Base-by-base conservation (phyloP, 2,797 vertebrate species). In the Spheniscus humboldti region DNA sequence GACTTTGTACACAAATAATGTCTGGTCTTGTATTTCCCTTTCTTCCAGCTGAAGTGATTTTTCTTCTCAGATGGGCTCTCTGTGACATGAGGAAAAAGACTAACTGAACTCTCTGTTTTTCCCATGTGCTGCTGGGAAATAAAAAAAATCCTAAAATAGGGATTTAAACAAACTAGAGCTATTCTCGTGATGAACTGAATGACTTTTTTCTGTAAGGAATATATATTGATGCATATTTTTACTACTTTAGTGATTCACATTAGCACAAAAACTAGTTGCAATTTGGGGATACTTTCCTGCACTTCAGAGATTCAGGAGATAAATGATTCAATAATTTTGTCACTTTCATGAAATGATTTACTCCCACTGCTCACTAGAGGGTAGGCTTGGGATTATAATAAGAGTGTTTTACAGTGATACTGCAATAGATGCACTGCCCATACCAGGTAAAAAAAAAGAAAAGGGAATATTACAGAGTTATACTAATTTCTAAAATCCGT, bases 361-460 rank as follows among this genome's bases (percentile, higher is more conserved):
- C 96, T 96, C 78, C n/a, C 41, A 50, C 56, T 95, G 96, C 94
- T 97, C 97, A 94, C 96, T 97, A 97, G 97, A 96, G 97, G 97
- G 97, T 96, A 95, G 96, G 35, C 96, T 97, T 97, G 97, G 93
- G 95, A 96, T 96, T 96, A 60, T 72, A 89, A 77, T 86, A 68
- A 45, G 63, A 77, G 13, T 41, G 8, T 88, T 87, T 71, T 71
- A 47, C 62, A 79, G 43, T 25, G 41, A 16, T 90, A 47, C 20
- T 75, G 68, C 87, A 53, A 45, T 37, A 67, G 53, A 67, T 80
- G 62, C 67, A 33, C 67, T 85, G 71, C 55, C 53, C 48, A n/a
- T 50, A 62, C 27, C 50, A 37, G 45, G 39, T 66, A 88, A 77
- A 62, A 87, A 66, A 77, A 91, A 41, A 41, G 47, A 48, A 77